phyloP scores from a whole-genome alignment of 2,888 invertebrate genomes.

The Drosophila niveifrons region DNA sequence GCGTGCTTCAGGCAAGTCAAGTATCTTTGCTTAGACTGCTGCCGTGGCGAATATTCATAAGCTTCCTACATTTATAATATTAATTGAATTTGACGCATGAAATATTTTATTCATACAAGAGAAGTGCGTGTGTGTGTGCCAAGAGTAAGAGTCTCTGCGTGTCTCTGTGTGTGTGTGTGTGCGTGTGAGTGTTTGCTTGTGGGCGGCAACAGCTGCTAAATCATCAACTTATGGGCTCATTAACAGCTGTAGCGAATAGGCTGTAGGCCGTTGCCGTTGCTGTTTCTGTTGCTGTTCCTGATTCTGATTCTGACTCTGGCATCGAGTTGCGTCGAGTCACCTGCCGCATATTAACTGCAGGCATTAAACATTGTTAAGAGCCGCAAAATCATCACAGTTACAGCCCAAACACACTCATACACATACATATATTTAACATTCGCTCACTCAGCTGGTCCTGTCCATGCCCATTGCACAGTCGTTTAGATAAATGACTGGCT shows the following conservation, averaged over 20 bases:
- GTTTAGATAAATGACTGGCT: conserved; percentile 58
- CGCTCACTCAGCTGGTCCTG: conserved; percentile 1
- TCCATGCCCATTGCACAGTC: conserved; percentile 36
- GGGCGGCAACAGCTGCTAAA: conserved; percentile 47
- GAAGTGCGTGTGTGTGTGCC: neutral
- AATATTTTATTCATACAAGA: conserved; percentile 68
- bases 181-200: conserved; percentile 9
- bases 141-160: neutral
- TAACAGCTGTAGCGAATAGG: conserved; percentile 45
- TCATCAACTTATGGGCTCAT: conserved; percentile 63
- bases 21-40: conserved; percentile 39
- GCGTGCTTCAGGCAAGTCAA: conserved; percentile 58
- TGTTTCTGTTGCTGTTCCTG: neutral
- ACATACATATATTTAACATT: neutral
- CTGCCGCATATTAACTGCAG: conserved; percentile 80
- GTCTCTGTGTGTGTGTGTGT: neutral
- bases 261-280: neutral
- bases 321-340: conserved; percentile 59
- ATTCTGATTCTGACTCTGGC: conserved; percentile 33
- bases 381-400: conserved; percentile 61
- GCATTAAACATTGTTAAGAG: conserved; percentile 65
- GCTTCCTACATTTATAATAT: conserved; percentile 73
- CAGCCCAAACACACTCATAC: conserved; percentile 42
- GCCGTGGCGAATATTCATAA: conserved; percentile 64
- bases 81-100: conserved; percentile 81